phyloP scores from a whole-genome alignment of 2,113 vertebrate species.

The Pollachius pollachius region DNA sequence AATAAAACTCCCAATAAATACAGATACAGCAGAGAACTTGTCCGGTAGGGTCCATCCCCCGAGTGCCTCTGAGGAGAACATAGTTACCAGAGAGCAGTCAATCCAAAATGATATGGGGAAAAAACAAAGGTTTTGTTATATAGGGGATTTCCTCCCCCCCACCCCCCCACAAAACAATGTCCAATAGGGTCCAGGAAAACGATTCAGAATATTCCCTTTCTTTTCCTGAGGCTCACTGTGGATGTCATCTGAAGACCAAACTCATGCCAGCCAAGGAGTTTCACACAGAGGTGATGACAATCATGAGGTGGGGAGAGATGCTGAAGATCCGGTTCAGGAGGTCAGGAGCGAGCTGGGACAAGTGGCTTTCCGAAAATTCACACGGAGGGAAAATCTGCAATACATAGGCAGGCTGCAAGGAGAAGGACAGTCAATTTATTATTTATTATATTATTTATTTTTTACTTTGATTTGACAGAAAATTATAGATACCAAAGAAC shows the following conservation, averaged over 20 bases:
- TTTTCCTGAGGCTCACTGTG: conserved; percentile 63
- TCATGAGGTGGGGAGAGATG: conserved; percentile 99
- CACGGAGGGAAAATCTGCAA: conserved; percentile 99
- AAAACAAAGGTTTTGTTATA: conserved; percentile 28
- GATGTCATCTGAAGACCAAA: conserved; percentile 27
- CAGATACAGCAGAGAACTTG: conserved; percentile 76
- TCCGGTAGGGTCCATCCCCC: conserved; percentile 70
- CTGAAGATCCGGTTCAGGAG: conserved; percentile 96
- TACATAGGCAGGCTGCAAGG: conserved; percentile 89
- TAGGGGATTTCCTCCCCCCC: conserved; percentile 26
- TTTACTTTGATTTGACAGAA: not conserved
- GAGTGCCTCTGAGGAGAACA: conserved; percentile 68
- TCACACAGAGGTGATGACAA: conserved; percentile 97
- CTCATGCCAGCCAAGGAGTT: conserved; percentile 30
- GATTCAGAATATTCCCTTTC: conserved; percentile 50
- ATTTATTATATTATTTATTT: not conserved
- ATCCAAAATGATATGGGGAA: conserved; percentile 27
- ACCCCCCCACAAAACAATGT: conserved; percentile 33
- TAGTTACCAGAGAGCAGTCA: conserved; percentile 64
- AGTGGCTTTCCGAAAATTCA: conserved; percentile 94
- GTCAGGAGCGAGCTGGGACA: conserved; percentile 93
- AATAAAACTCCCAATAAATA: conserved; percentile 75
- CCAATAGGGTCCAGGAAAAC: conserved; percentile 42
- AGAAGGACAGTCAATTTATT: not conserved
- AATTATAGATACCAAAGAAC: too few relatives aligned